Conservation (phyloP, 2,888 invertebrate species). For the Periphyllus acericola region DNA sequence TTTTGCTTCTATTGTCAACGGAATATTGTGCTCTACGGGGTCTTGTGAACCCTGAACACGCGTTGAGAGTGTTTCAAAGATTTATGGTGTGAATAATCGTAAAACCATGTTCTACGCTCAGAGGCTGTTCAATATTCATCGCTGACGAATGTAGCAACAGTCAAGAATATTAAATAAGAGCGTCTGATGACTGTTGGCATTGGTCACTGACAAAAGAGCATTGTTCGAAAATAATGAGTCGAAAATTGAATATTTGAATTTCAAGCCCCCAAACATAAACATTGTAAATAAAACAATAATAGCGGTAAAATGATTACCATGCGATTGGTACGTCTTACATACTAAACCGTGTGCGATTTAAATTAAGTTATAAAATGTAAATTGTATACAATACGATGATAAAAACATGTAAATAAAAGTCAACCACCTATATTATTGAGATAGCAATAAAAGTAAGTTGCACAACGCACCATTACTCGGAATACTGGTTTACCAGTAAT, state of each 20-base stretch:
- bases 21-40: not conserved
- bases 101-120: conserved; percentile 18
- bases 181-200: conserved; percentile 34
- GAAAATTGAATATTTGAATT: conserved; percentile 16
- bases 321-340: conserved; percentile 8
- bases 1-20: conserved; percentile 17
- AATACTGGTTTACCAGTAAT: conserved; percentile 51
- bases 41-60: conserved; percentile 53
- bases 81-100: conserved; percentile 58
- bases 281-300: not conserved
- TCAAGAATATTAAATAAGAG: conserved; percentile 48
- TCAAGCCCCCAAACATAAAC: conserved; percentile 5
- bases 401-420: conserved; percentile 34
- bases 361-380: conserved; percentile 9
- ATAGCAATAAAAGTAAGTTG: conserved; percentile 32
- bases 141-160: conserved; percentile 32
- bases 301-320: conserved; percentile 11
- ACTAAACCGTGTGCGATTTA: conserved; percentile 8
- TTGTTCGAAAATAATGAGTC: conserved; percentile 38
- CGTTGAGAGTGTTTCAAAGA: conserved; percentile 14
- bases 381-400: not conserved
- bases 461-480: conserved; percentile 10
- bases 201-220: conserved; percentile 49
- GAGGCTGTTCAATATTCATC: conserved; percentile 53
- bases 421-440: conserved; percentile 8